These are phyloP conservation scores for Anorthoa munda DNA, from an alignment of 2,888 invertebrate species.

Conservation along the genomic window DNA sequence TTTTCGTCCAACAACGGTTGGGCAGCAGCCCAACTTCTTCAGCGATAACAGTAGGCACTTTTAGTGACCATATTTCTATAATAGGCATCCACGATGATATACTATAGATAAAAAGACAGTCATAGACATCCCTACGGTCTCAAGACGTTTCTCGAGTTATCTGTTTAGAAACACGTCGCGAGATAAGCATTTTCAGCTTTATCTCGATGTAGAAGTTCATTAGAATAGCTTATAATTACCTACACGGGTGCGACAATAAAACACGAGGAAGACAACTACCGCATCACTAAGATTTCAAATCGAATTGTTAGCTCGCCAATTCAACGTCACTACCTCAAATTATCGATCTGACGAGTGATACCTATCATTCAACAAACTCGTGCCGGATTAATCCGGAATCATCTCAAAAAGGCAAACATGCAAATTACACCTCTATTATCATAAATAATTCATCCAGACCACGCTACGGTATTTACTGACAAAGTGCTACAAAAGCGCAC, in stretches of 20 bases:
- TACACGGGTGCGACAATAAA: not conserved
- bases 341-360: not conserved
- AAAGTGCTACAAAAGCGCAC: slow-evolving; percentile 48
- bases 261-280: not conserved
- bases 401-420: slow-evolving; percentile 20
- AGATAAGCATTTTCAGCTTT: not conserved
- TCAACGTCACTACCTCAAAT: not conserved
- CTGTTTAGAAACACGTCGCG: not conserved
- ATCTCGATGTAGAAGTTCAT: not conserved
- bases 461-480: slow-evolving; percentile 23
- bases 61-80: not conserved
- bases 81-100: not conserved
- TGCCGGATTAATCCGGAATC: slow-evolving; percentile 11
- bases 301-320: slow-evolving; percentile 2
- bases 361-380: slow-evolving; percentile 7
- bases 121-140: not conserved
- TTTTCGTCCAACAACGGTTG: slow-evolving; percentile 2
- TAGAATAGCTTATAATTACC: not conserved
- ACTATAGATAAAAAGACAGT: not conserved
- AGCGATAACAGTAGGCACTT: not conserved
- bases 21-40: not conserved
- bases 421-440: slow-evolving; percentile 27
- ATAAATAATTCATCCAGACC: slow-evolving; percentile 42
- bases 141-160: not conserved
- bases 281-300: not conserved